A percentile compares a stretch with the other conserved stretches of the same genome.
Conservation (phyloP, 2,113 vertebrate species). For the Bubo bubo region DNA sequence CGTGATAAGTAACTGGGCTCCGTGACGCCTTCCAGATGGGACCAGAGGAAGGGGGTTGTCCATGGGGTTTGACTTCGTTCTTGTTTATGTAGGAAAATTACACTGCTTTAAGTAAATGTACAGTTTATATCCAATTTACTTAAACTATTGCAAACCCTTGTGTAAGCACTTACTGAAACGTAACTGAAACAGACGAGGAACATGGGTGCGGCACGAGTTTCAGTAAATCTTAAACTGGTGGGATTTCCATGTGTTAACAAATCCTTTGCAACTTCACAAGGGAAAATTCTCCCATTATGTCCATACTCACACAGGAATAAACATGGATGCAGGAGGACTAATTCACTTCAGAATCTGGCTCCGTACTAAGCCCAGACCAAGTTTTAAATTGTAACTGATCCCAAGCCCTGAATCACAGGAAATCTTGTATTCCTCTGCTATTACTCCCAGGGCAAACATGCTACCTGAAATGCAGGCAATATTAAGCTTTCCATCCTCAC, state of each 20-base stretch:
- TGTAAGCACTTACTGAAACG: conserved; percentile 17
- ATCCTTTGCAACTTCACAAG: not conserved
- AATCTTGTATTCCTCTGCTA: not conserved
- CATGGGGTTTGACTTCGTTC: not conserved
- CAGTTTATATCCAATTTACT: conserved; percentile 1
- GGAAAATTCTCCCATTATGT: not conserved
- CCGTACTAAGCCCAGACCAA: not conserved
- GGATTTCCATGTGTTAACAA: not conserved
- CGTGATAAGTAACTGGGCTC: not conserved
- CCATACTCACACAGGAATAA: not conserved
- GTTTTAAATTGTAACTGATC: not conserved
- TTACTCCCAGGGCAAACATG: not conserved
- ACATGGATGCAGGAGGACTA: not conserved
- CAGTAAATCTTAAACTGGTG: conserved; percentile 7
- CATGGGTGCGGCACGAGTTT: not conserved
- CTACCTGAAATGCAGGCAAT: not conserved
- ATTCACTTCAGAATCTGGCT: not conserved
- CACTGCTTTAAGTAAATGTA: conserved; percentile 24
- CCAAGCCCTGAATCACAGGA: not conserved
- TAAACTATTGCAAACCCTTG: conserved; percentile 11
- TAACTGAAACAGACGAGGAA: not conserved
- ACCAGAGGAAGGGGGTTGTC: not conserved
- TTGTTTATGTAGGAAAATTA: conserved; percentile 9
- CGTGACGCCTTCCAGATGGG: not conserved
- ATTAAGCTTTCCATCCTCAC: not conserved